Base-by-base conservation (phyloP, 2,113 vertebrate genomes). In the Reinhardtius hippoglossoides region DNA sequence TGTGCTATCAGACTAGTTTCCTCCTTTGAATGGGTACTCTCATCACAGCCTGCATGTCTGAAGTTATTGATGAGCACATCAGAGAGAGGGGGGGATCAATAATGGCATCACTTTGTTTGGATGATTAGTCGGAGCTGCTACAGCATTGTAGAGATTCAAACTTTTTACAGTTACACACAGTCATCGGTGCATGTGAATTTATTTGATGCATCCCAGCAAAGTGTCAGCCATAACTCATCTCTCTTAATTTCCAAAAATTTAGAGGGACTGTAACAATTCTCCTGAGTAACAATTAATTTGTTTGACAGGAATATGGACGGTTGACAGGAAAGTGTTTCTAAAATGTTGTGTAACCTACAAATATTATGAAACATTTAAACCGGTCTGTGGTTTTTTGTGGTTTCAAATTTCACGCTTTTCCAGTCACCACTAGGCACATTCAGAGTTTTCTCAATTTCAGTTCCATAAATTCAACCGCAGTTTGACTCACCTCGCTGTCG, bases 401-500 rank as follows among this genome's bases (percentile, higher is more conserved):
- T 74, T 74, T 27, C 66, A 63, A 31, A n/a, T 86, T 74, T 85
- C 58, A 37, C 6, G 44, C n/a, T 65, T 73, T 60, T 52, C 55
- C 54, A 12, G 27, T 61, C 46, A 67, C 10, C 13, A 16, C 18
- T 2, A 1, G 18, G 18, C 59, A 31, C 60, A 55, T 57, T 74
- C 37, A 0, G 20, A 27, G 37, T 26, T 73, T 60, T 59, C 10
- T 67, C 31, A 69, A 57, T 92, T 89, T 91, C 85, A 83, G 66
- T 91, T 91, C 80, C 81, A 82, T 59, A 42, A 73, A 67, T 31
- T 72, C 21, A n/a, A 10, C 15, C 14, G 23, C 23, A 24, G 15
- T 10, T 5, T 26, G 21, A 88, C 94, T 92, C 93, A 97, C 97
- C 91, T 92, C 94, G 44, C 93, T 92, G 89, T 96, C 95, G 0